These are phyloP conservation scores for Apteryx owenii DNA, from an alignment of 2,113 vertebrate genomes.

Conservation along the genomic window DNA sequence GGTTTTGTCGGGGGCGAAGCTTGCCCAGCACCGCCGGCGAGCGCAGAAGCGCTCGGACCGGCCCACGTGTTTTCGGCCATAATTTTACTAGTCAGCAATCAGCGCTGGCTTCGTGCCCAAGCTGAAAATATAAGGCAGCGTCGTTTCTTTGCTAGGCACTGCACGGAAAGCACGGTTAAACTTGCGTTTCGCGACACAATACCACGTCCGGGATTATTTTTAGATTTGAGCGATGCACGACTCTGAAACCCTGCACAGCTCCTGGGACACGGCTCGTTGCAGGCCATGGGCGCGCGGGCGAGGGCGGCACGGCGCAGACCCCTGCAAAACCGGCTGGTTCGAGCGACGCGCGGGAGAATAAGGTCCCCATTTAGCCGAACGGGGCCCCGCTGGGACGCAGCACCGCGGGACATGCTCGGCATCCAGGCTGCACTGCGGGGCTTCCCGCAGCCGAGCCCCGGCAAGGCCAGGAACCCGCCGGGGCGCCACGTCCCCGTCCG, in stretches of 20 bases:
- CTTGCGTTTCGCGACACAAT: not conserved
- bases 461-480: not conserved
- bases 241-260: not conserved
- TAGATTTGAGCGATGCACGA: not conserved
- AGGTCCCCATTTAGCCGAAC: not conserved
- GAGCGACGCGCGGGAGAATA: not conserved
- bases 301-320: not conserved
- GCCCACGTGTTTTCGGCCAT: not conserved
- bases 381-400: not conserved
- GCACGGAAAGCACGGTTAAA: not conserved
- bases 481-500: not conserved
- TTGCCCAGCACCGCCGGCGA: not conserved
- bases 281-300: rapidly evolving
- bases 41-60: not conserved
- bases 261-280: not conserved
- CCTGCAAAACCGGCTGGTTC: not conserved
- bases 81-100: not conserved
- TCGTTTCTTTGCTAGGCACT: not conserved
- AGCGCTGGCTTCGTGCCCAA: not conserved
- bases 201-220: not conserved
- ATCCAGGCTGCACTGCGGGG: rapidly evolving
- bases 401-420: rapidly evolving
- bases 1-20: not conserved
- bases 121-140: slow-evolving; percentile 19
- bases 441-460: not conserved